These are phyloP conservation scores for Cyclargus thomasi DNA, from an alignment of 1,140 invertebrate species.

Conservation along the genomic window DNA sequence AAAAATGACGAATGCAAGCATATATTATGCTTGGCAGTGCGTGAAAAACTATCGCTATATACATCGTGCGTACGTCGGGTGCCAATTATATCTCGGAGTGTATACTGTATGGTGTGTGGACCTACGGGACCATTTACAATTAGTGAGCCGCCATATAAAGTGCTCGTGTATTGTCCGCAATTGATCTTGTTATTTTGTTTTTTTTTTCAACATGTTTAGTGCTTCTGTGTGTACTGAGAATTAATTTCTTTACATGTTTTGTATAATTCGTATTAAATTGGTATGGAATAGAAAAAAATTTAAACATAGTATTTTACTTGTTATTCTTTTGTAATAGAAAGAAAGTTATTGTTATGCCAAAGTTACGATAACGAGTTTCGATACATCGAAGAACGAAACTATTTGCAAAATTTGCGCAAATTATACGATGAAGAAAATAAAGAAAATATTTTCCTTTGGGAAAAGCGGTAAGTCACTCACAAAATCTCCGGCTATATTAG, in stretches of 20 bases:
- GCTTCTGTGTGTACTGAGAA: background rate
- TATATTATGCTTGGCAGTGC: background rate
- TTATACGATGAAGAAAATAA: slow-evolving; percentile 53
- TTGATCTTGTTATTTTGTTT: slow-evolving; percentile 2
- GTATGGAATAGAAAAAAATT: background rate
- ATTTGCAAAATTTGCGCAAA: background rate
- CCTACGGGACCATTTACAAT: slow-evolving; percentile 42
- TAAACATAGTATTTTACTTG: background rate
- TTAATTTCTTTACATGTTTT: no score
- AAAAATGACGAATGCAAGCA: background rate
- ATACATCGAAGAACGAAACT: background rate
- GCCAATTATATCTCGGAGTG: background rate
- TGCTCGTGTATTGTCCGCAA: slow-evolving; percentile 23
- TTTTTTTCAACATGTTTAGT: slow-evolving; percentile 1
- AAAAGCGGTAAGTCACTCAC: slow-evolving; percentile 41
- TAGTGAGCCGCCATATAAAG: slow-evolving; percentile 29
- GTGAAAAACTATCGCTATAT: background rate
- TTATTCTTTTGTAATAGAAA: background rate
- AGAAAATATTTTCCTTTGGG: slow-evolving; percentile 50
- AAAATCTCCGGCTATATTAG: no score
- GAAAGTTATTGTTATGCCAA: background rate
- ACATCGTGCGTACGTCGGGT: background rate
- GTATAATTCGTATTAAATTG: no score
- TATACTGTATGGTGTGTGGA: slow-evolving; percentile 18
- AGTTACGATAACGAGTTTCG: background rate